These are phyloP conservation scores for Serranus cabrilla DNA, from an alignment of 2,797 vertebrate genomes.

Conservation along the genomic window DNA sequence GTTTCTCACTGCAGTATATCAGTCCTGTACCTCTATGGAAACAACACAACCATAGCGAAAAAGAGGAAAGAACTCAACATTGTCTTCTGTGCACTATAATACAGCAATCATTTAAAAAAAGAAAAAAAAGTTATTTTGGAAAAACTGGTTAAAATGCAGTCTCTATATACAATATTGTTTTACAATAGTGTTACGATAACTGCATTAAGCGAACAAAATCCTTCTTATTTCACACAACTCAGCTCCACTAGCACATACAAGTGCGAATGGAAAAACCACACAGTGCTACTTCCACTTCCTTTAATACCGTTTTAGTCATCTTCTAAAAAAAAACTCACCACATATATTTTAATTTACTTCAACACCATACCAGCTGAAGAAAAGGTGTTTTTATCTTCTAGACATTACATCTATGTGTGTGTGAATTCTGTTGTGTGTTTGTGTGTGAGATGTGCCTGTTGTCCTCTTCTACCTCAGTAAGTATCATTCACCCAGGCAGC, in stretches of 20 bases:
- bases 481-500: conserved; percentile 43
- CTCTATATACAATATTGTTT: no score
- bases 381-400: conserved; percentile 22
- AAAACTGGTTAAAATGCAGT: no score
- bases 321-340: conserved; percentile 18
- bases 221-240: conserved; percentile 6
- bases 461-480: conserved; percentile 19
- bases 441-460: background rate
- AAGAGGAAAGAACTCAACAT: no score
- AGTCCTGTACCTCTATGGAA: no score
- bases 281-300: conserved; percentile 8
- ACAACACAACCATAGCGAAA: no score
- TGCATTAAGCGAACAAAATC: background rate
- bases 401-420: conserved; percentile 21
- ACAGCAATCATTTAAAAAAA: no score
- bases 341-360: conserved; percentile 26
- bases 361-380: background rate
- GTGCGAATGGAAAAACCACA: background rate
- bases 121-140: no score
- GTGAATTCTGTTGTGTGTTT: conserved; percentile 16
- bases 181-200: no score
- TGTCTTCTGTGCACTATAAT: no score
- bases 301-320: conserved; percentile 1
- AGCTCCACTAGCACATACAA: background rate
- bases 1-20: no score